Conservation (phyloP, 1,140 invertebrate genomes). For the Globodera ellingtonae region DNA sequence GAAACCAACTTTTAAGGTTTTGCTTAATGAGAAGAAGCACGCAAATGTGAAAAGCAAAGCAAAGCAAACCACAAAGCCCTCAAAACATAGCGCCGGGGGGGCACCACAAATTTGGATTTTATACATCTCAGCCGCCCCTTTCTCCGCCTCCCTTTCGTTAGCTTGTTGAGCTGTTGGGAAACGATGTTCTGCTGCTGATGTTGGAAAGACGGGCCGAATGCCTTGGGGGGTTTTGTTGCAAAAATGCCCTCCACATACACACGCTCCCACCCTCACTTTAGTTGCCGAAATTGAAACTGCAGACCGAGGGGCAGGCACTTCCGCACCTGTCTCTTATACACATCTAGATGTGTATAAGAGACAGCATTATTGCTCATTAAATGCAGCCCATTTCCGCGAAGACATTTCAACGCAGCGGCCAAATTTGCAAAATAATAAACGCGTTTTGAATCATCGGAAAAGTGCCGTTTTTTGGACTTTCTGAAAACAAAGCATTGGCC, state of each 20-base stretch:
- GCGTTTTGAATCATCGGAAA: constrained; percentile 71
- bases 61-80: too few species aligned
- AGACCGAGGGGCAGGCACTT: neutral
- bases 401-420: constrained; percentile 89
- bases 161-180: neutral
- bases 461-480: constrained; percentile 1
- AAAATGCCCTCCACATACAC: neutral
- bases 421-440: constrained; percentile 96
- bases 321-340: too few species aligned
- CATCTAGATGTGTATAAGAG: too few species aligned
- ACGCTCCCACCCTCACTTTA: neutral
- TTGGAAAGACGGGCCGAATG: neutral
- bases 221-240: neutral
- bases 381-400: constrained; percentile 90
- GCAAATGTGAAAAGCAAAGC: neutral
- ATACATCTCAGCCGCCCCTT: neutral
- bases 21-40: neutral
- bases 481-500: neutral
- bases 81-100: too few species aligned
- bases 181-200: neutral
- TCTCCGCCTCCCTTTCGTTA: neutral
- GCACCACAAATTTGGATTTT: too few species aligned
- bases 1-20: too few species aligned
- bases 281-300: neutral
- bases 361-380: constrained; percentile 98